These are phyloP conservation scores for Sphecodes monilicornis DNA, from an alignment of 2,888 invertebrate genomes.

Conservation along the genomic window DNA sequence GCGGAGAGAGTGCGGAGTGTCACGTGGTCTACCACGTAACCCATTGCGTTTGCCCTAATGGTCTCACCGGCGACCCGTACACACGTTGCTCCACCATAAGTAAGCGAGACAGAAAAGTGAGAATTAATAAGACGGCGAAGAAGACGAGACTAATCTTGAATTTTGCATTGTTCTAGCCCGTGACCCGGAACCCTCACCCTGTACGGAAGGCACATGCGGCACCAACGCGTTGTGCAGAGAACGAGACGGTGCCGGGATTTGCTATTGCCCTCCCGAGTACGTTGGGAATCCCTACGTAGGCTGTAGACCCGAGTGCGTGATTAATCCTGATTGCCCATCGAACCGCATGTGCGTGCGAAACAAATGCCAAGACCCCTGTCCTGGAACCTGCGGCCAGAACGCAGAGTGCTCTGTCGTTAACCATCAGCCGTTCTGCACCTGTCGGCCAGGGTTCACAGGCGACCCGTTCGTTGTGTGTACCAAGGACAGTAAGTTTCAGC, in stretches of 20 bases:
- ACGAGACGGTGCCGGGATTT: conserved; percentile 88
- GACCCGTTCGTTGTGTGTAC: conserved; percentile 87
- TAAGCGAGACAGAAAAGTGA: conserved; percentile 56
- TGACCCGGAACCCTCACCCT: conserved; percentile 60
- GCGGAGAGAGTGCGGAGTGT: conserved; percentile 88
- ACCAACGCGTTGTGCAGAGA: conserved; percentile 88
- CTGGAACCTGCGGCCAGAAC: conserved; percentile 91
- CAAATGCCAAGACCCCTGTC: conserved; percentile 89
- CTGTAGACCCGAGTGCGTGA: conserved; percentile 90
- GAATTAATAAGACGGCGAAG: no score
- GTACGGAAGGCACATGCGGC: conserved; percentile 83
- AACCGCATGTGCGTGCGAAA: conserved; percentile 88
- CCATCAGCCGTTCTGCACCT: conserved; percentile 91
- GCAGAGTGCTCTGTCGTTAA: conserved; percentile 90
- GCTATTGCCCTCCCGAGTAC: conserved; percentile 88
- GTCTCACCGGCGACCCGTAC: conserved; percentile 89
- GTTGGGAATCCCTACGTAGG: conserved; percentile 87
- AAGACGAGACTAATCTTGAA: conserved; percentile 27
- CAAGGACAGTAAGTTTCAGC: conserved; percentile 50
- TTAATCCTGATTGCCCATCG: conserved; percentile 88
- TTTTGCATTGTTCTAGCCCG: conserved; percentile 57
- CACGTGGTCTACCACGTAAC: conserved; percentile 89
- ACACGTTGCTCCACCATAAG: conserved; percentile 85
- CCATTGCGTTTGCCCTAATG: conserved; percentile 86
- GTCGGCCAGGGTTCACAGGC: conserved; percentile 88